phyloP scores from a whole-genome alignment of 2,113 vertebrate genomes.

The Cynocephalus volans region DNA sequence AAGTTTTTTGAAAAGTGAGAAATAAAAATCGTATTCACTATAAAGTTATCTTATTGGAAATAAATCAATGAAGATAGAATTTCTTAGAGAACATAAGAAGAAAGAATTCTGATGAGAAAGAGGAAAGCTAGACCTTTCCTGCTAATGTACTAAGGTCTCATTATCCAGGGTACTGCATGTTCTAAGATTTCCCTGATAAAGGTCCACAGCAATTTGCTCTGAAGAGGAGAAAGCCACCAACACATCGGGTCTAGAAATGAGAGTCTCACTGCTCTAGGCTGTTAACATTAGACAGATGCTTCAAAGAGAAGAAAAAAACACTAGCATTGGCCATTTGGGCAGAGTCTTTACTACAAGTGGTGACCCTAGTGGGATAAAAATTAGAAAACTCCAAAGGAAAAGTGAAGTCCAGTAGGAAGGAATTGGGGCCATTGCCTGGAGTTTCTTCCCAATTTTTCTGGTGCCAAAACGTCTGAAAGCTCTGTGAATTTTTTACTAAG shows the following conservation, averaged over 20 bases:
- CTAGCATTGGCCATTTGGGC: neutral
- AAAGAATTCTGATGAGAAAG: neutral
- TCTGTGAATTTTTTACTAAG: neutral
- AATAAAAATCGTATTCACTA: neutral
- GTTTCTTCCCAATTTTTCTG: constrained; percentile 51
- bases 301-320: neutral
- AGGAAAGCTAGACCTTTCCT: neutral
- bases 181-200: constrained; percentile 18
- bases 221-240: neutral
- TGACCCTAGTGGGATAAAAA: neutral
- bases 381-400: neutral
- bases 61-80: neutral
- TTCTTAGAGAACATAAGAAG: neutral
- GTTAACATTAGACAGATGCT: neutral
- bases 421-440: neutral
- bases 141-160: neutral
- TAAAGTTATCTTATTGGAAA: neutral
- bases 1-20: neutral
- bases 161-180: neutral
- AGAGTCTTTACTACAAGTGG: neutral
- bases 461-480: constrained; percentile 68
- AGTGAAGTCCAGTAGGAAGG: neutral
- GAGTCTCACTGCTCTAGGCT: neutral
- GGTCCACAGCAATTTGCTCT: neutral
- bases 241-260: too few relatives aligned